Evolutionary conservation across 2,113 vertebrate species (phyloP), one percentile per base, ranked within the genome.

Genomic region (Sialia sialis): DNA sequence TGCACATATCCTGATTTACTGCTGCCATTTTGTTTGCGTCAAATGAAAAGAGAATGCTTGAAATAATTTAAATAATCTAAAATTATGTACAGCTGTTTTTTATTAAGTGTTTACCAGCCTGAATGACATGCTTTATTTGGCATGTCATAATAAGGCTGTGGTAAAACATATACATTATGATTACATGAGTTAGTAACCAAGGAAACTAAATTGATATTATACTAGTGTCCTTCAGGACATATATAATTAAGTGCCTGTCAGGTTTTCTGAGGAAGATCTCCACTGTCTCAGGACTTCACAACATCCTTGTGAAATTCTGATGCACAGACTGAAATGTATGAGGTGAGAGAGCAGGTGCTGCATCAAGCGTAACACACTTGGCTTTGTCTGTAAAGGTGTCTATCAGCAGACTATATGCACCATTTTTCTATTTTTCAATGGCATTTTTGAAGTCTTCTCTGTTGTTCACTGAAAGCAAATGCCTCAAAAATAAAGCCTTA

Each of bases 171-270:
- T 93, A 94, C 38, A 62, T 85, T 90, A 82, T 88, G 49, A 73
- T 95, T 89, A 67, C 80, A 91, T 59, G 78, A 82, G 43, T 89
- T 87, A 92, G 91, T 96, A 97, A 93, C 60, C 84, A 94, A 90
- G 79, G 48, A 66, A 95, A 95, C 52, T 81, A 41, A 94, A 94
- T 81, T 74, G 64, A 36, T 62, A n/a, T 79, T 80, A 43, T 86
- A 87, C 60, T 14, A 72, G 16, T 76, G 68, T 87, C 79, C 80
- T 89, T 16, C 52, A 92, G 38, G 75, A 93, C 63, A 83, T 82
- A 30, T 62, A 72, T 95, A 94, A 96, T 97, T 96, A 95, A 96
- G 20, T 51, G 20, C 70, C 72, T 95, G 85, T 88, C 94, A 95
- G 73, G 15, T 86, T 94, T 93, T 84, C 88, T 94, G 91, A 73